A percentile compares a stretch with the other conserved stretches of the same genome.
These are phyloP conservation scores for Drosophila orosa DNA, from an alignment of 1,140 invertebrate species.

Conservation along the genomic window DNA sequence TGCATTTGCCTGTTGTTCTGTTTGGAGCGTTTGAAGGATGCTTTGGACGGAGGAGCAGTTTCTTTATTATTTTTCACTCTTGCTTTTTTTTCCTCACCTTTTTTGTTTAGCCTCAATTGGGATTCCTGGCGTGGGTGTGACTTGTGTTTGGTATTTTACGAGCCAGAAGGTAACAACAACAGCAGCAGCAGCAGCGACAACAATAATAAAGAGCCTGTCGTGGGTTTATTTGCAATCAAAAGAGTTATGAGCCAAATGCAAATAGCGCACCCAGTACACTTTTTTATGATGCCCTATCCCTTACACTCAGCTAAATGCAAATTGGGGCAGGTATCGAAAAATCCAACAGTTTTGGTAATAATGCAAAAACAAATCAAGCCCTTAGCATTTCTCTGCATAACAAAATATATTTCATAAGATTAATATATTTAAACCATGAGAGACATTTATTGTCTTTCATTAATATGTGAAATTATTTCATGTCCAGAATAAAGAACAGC, in stretches of 20 bases:
- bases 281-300: constrained; percentile 64
- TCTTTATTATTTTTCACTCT: constrained; percentile 51
- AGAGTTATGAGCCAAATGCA: constrained; percentile 82
- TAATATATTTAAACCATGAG: background rate
- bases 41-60: constrained; percentile 48
- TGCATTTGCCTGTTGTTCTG: constrained; percentile 65
- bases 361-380: no score
- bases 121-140: constrained; percentile 73
- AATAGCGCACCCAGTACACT: constrained; percentile 63
- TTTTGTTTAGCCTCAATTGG: constrained; percentile 53
- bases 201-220: constrained; percentile 59
- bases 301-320: constrained; percentile 32
- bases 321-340: background rate
- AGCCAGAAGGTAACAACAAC: constrained; percentile 66
- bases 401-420: background rate
- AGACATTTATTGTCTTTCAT: background rate
- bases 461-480: background rate
- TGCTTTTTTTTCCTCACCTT: constrained; percentile 38
- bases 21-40: constrained; percentile 66
- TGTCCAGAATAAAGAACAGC: background rate
- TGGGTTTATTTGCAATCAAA: constrained; percentile 79
- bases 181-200: constrained; percentile 41
- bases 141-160: constrained; percentile 69
- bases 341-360: no score
- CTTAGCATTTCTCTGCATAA: background rate